Evolutionary conservation across 2,797 vertebrate genomes (phyloP), one percentile per base, ranked within the genome.

Genomic region (Masticophis lateralis): DNA sequence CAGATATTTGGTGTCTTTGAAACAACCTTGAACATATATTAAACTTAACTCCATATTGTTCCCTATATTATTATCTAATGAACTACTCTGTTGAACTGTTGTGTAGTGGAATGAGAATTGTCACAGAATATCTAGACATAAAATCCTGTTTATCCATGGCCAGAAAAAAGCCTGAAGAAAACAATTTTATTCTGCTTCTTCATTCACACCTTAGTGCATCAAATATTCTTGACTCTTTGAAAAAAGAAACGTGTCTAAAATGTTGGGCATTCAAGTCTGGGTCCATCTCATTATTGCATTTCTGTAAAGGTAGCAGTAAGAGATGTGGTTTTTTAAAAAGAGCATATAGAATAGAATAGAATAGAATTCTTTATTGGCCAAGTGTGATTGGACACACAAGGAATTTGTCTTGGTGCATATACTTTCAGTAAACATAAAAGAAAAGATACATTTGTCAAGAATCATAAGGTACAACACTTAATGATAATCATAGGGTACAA

Each of bases 1-100:
- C 87, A 94, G 94, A 89, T 57, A 88, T 88, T 27, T 37, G 61
- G 14, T 16, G 53, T 61, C 4, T 53, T 93, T 87, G 37, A 86
- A 69, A 90, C 32, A 37, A 89, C 3, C 60, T 14, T 83, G n/a
- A 92, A 20, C 20, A 51, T 37, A 20, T 16, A 18, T 28, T 88
- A 88, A 83, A 69, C 25, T 63, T 9, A 18, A 63, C 90, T 16
- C 27, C 91, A 61, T 37, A 89, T 22, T 9, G 47, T 83, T 51
- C 86, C 55, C 18, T 88, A 3, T 55, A 92, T 91, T 92, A 90
- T 92, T 43, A 51, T 79, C 32, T 88, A 86, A 91, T 63, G 87
- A 66, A 43, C 37, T 47, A 57, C 47, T 56, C 61, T 74, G n/a
- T 74, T 28, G 57, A 59, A 91, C 14, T 91, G 37, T 63, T 91